Percentiles rank a stretch among this genome's conserved stretches.
These are phyloP conservation scores for Cynaeus angustus DNA, from an alignment of 2,888 invertebrate species.

Conservation along the genomic window DNA sequence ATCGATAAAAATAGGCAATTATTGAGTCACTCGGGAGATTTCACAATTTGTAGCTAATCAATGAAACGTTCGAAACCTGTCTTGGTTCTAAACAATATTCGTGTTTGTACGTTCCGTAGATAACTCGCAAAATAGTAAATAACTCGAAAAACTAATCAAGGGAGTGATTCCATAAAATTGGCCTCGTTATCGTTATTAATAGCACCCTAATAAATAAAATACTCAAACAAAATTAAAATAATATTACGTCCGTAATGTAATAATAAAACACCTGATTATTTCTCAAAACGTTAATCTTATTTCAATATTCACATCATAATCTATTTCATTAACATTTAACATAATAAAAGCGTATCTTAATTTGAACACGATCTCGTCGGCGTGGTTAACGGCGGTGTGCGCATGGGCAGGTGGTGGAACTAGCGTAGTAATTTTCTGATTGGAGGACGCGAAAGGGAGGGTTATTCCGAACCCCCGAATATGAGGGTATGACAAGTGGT, in stretches of 20 bases:
- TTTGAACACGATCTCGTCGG: conserved; percentile 63
- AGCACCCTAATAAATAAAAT: conserved; percentile 61
- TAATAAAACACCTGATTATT: conserved; percentile 66
- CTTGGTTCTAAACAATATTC: too few species aligned
- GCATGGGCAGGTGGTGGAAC: conserved; percentile 59
- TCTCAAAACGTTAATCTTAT: conserved; percentile 63
- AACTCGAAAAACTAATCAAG: conserved; percentile 41
- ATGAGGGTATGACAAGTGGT: conserved; percentile 59
- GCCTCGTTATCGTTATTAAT: conserved; percentile 56
- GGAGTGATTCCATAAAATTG: conserved; percentile 56
- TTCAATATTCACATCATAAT: conserved; percentile 61
- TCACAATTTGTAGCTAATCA: conserved; percentile 2
- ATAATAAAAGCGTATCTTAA: conserved; percentile 58
- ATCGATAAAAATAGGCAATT: conserved; percentile 16
- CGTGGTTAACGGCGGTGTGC: conserved; percentile 62
- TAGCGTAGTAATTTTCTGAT: conserved; percentile 54
- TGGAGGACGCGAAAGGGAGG: conserved; percentile 61
- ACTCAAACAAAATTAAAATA: conserved; percentile 60
- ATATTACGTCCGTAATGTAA: conserved; percentile 60
- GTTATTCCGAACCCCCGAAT: conserved; percentile 58
- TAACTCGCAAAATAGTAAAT: conserved; percentile 36
- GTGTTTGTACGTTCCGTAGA: too few species aligned
- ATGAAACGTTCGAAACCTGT: not conserved
- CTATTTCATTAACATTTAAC: conserved; percentile 65
- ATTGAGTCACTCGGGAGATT: not conserved